Evolutionary conservation across 2,113 vertebrate species (phyloP).

Genomic region (Sphyrna mokarran): DNA sequence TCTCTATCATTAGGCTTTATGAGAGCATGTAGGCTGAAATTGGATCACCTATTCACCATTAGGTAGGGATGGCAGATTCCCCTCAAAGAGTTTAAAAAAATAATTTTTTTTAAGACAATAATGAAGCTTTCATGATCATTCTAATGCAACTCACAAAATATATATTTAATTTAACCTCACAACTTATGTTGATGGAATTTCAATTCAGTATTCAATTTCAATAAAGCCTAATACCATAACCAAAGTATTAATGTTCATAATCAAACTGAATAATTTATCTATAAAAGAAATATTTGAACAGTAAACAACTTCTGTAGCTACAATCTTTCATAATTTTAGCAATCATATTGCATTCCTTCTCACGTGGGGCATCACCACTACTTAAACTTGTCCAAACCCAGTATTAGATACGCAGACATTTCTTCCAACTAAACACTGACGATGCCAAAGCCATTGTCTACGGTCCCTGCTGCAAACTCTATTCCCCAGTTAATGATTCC

Average conservation of each 20-base stretch:
- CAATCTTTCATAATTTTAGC: not conserved
- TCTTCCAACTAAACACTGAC: not conserved
- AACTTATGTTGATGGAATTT: not conserved
- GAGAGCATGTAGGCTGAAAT: not conserved
- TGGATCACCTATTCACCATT: not conserved
- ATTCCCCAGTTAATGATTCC: not conserved
- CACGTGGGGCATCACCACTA: not conserved
- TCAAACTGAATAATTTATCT: not conserved
- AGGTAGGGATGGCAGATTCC: not conserved
- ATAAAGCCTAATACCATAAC: not conserved
- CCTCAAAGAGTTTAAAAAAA: not conserved
- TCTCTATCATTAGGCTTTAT: not conserved
- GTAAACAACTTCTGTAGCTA: not conserved
- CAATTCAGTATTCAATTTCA: too few relatives aligned
- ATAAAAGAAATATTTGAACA: not conserved
- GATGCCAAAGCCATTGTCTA: not conserved
- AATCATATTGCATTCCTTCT: not conserved
- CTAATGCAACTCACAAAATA: not conserved
- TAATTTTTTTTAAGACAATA: not conserved
- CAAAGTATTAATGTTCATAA: not conserved
- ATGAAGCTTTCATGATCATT: not conserved
- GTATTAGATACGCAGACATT: not conserved
- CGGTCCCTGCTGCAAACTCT: not conserved
- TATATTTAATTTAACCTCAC: not conserved
- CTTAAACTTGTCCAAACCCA: not conserved